These are phyloP conservation scores for Armadillidium nasatum DNA, from an alignment of 1,140 invertebrate genomes.

Conservation along the genomic window DNA sequence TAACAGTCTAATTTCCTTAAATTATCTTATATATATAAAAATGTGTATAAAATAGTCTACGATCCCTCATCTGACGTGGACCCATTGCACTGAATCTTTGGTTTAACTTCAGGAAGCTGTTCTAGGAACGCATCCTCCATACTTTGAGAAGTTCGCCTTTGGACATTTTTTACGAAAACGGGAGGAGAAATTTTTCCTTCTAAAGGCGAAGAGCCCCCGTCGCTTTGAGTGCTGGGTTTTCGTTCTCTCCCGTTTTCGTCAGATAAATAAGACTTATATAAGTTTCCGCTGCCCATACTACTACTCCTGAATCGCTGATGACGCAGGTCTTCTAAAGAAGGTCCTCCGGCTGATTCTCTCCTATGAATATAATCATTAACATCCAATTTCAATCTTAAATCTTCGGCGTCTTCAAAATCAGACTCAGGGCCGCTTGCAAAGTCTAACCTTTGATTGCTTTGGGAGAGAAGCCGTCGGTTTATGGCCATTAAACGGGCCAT, in stretches of 20 bases:
- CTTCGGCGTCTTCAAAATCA: constrained; percentile 41
- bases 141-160: constrained; percentile 40
- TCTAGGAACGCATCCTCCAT: constrained; percentile 43
- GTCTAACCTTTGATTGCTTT: constrained; percentile 36
- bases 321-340: background rate
- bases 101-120: constrained; percentile 41
- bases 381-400: constrained; percentile 38
- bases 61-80: constrained; percentile 28
- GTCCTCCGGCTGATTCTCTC: constrained; percentile 25
- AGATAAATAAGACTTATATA: background rate
- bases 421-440: constrained; percentile 38
- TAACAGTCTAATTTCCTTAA: too few relatives aligned
- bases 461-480: constrained; percentile 37
- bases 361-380: constrained; percentile 1
- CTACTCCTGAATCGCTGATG: constrained; percentile 22
- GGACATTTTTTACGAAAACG: constrained; percentile 22
- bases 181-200: constrained; percentile 31
- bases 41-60: background rate
- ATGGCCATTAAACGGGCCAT: constrained; percentile 40
- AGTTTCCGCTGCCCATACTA: background rate
- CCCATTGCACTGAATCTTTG: constrained; percentile 32
- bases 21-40: too few relatives aligned
- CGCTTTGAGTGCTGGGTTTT: background rate
- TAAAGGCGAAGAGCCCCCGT: background rate
- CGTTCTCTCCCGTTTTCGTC: constrained; percentile 2